Percentiles rank a stretch among this genome's conserved stretches.
Evolutionary conservation across 92 coral and sea anemone genomes (phyloP).

Genomic region (Ricordea florida): DNA sequence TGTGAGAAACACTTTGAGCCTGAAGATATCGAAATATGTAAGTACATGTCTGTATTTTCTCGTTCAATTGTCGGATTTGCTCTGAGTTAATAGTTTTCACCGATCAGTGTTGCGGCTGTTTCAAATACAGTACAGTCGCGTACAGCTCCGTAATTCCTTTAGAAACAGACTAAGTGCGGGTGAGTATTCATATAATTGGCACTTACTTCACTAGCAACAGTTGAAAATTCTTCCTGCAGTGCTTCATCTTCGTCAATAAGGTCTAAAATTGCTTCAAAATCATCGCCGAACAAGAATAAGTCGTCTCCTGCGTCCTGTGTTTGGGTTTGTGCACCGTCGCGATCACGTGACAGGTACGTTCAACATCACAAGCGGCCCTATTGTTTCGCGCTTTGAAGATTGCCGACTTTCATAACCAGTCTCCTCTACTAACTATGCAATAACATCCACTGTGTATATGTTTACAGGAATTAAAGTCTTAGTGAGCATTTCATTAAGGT

Average conservation of each 20-base stretch:
- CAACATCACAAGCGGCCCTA: slow-evolving; percentile 57
- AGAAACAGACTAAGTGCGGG: not conserved
- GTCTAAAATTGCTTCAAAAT: slow-evolving; percentile 62
- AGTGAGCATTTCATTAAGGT: too few relatives aligned
- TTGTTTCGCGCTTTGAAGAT: slow-evolving; percentile 47
- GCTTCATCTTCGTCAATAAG: slow-evolving; percentile 50
- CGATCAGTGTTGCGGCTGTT: slow-evolving; percentile 6
- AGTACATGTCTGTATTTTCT: not conserved
- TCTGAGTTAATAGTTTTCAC: slow-evolving; percentile 6
- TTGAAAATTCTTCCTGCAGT: slow-evolving; percentile 41
- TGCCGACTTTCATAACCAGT: slow-evolving; percentile 46
- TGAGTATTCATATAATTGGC: not conserved
- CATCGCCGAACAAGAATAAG: slow-evolving; percentile 60
- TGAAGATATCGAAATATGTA: too few relatives aligned
- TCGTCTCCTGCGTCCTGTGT: slow-evolving; percentile 50
- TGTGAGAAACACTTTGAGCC: not conserved
- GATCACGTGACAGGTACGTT: slow-evolving; percentile 53
- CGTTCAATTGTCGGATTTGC: not conserved
- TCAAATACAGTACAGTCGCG: slow-evolving; percentile 4
- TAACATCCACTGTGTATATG: too few relatives aligned
- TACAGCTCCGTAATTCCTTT: not conserved
- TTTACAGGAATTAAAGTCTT: too few relatives aligned
- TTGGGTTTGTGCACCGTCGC: slow-evolving; percentile 56
- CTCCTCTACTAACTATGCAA: too few relatives aligned
- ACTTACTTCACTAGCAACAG: slow-evolving; percentile 64